phyloP scores from a whole-genome alignment of 1,140 invertebrate species.

The Brachionus angularis region DNA sequence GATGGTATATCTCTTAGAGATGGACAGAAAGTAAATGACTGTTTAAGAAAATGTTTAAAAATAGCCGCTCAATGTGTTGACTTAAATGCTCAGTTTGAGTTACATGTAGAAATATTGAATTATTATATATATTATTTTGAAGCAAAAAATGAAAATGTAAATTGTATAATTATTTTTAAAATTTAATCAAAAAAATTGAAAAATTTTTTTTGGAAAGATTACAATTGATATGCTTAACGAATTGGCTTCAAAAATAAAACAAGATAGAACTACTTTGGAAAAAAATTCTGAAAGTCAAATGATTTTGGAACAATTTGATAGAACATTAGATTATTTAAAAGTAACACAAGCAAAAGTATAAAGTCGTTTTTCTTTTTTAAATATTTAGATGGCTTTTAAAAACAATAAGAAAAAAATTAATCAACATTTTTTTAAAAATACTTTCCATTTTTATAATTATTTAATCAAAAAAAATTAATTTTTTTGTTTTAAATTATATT shows the following conservation, averaged over 20 bases:
- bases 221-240: conserved; percentile 36
- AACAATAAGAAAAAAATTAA: no score
- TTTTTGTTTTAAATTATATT: no score
- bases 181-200: no score
- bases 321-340: conserved; percentile 17
- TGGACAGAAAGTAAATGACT: conserved; percentile 75
- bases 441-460: no score
- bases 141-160: conserved; percentile 78
- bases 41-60: conserved; percentile 86
- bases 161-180: neutral
- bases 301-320: conserved; percentile 16
- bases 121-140: conserved; percentile 90
- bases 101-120: conserved; percentile 89
- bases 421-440: no score
- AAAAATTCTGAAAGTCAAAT: conserved; percentile 19
- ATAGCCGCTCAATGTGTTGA: conserved; percentile 97
- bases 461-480: no score
- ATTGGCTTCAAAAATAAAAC: conserved; percentile 18
- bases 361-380: no score
- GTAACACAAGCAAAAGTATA: no score
- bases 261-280: conserved; percentile 6
- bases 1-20: neutral
- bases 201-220: neutral
- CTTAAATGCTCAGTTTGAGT: conserved; percentile 86
- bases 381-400: no score